These are phyloP conservation scores for Chascanopsetta lugubris DNA, from an alignment of 2,113 vertebrate species.

Conservation along the genomic window DNA sequence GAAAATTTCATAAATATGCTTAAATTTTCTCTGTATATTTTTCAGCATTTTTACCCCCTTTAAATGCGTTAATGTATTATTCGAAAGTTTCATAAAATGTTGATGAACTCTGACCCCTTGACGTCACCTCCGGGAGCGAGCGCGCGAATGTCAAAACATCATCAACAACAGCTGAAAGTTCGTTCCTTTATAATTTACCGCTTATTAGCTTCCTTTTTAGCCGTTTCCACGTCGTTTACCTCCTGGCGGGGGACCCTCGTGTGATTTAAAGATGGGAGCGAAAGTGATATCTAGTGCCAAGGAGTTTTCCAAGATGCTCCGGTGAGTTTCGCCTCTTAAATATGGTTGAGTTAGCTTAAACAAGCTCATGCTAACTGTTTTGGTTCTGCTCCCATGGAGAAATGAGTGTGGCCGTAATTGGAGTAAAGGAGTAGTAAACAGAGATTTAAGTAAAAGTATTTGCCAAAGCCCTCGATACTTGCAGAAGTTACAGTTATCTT, in stretches of 20 bases:
- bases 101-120: constrained; percentile 39
- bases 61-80: neutral
- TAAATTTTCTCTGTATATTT: rapidly evolving
- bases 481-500: neutral
- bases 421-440: no score
- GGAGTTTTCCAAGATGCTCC: constrained; percentile 56
- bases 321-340: constrained; percentile 56
- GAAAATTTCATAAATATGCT: neutral
- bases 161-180: constrained; percentile 3
- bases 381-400: no score
- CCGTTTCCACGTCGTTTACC: neutral
- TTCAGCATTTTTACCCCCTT: no score
- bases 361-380: constrained; percentile 3
- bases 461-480: neutral
- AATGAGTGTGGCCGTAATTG: no score
- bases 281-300: constrained; percentile 48
- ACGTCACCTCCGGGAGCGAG: constrained; percentile 39
- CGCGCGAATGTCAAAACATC: constrained; percentile 66
- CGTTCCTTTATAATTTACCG: no score
- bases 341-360: neutral
- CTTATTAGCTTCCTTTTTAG: neutral
- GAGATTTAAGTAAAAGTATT: no score
- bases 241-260: rapidly evolving
- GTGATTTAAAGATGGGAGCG: constrained; percentile 48
- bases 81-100: rapidly evolving